Evolutionary conservation across 2,888 invertebrate genomes (phyloP), one percentile per base, ranked within the genome.

Genomic region (Chrysodeixis includens): DNA sequence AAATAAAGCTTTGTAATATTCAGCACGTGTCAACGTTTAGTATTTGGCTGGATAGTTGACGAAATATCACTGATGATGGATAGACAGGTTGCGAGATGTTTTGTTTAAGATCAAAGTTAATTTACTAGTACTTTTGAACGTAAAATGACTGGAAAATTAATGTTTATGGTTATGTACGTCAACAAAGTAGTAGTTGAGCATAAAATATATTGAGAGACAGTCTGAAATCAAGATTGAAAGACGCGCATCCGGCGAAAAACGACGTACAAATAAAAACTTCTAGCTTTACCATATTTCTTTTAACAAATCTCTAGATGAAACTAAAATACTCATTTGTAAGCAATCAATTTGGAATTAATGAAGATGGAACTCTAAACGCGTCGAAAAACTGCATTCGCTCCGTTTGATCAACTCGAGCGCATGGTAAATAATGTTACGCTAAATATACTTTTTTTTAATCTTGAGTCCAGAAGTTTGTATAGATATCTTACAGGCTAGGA

Each of bases 71-170:
- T 55, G 82, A 56, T 44, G 82, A 79, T 52, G 72, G 52, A 46
- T 46, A 60, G 61, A 71, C 63, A 71, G 53, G 12, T 56, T 57
- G 56, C n/a, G 53, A 68, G 46, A 66, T 66, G 52, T 70, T 56
- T 26, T 26, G 49, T 58, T 59, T 59, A 69, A 77, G 77, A 79
- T 79, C 77, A 82, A 82, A 76, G 80, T 60, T 65, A 63, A 16
- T 18, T 53, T 18, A 56, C 44, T 35, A 26, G n/a, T 40, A n/a
- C 40, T n/a, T 40, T 40, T n/a, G 40, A 40, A 40, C n/a, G 40
- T 40, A 5, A 40, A 40, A 40, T n/a, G 1, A 6, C 40, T 40
- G 5, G 7, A n/a, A 40, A 6, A 40, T 40, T 40, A 40, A 40
- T 40, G 40, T n/a, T 40, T n/a, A 40, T 5, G n/a, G 40, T n/a